Evolutionary conservation across 2,797 vertebrate genomes (phyloP).

Genomic region (Novumbra hubbsi): DNA sequence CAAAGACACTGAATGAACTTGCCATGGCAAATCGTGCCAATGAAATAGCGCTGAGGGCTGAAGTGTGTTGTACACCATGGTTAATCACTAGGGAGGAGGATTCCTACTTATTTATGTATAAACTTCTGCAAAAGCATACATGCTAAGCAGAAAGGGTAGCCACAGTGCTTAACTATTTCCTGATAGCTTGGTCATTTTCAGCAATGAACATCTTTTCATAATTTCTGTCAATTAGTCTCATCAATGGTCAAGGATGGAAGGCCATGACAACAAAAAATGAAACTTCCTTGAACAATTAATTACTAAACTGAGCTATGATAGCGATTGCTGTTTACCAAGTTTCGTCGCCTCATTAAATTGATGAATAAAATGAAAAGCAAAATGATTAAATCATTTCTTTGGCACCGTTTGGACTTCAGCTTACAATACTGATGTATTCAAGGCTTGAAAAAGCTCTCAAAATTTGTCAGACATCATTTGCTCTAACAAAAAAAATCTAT

Average conservation of each 20-base stretch:
- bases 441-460: too few species aligned
- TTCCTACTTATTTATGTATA: too few species aligned
- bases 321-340: slow-evolving; percentile 24
- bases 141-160: too few species aligned
- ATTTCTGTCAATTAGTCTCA: neutral
- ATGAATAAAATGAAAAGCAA: too few species aligned
- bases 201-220: neutral
- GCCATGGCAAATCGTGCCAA: too few species aligned
- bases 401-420: slow-evolving; percentile 27
- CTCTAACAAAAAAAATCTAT: too few species aligned
- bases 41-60: too few species aligned
- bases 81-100: too few species aligned
- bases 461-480: too few species aligned
- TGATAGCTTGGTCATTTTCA: neutral
- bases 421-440: slow-evolving; percentile 12
- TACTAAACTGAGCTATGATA: slow-evolving; percentile 54
- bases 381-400: slow-evolving; percentile 30
- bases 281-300: slow-evolving; percentile 54
- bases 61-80: too few species aligned
- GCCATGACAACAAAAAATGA: slow-evolving; percentile 35
- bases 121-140: too few species aligned
- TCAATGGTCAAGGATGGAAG: neutral
- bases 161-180: neutral
- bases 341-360: slow-evolving; percentile 48
- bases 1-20: too few species aligned